These are phyloP conservation scores for Syngnathus acus DNA, from an alignment of 2,797 vertebrate genomes.

Conservation along the genomic window DNA sequence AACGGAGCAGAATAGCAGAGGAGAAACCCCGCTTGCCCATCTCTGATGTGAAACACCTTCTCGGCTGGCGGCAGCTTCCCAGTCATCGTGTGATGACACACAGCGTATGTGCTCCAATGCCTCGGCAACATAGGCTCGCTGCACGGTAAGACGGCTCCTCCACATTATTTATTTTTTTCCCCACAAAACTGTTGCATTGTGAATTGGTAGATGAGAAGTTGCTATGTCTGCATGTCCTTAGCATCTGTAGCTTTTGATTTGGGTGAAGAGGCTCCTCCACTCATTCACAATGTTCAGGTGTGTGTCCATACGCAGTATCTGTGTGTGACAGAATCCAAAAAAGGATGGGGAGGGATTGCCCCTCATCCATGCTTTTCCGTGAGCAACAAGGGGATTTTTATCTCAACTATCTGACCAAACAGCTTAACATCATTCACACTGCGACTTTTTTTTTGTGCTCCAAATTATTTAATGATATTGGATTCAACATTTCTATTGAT, in stretches of 20 bases:
- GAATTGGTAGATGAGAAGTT: slow-evolving; percentile 63
- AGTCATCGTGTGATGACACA: slow-evolving; percentile 64
- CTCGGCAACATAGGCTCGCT: slow-evolving; percentile 63
- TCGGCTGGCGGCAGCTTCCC: slow-evolving; percentile 53
- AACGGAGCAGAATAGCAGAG: slow-evolving; percentile 46
- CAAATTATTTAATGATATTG: slow-evolving; percentile 17
- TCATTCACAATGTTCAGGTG: slow-evolving; percentile 31
- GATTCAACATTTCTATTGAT: slow-evolving; percentile 34
- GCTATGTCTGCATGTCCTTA: slow-evolving; percentile 1
- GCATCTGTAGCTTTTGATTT: slow-evolving; percentile 24
- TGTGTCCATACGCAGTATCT: slow-evolving; percentile 34
- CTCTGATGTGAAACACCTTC: slow-evolving; percentile 58
- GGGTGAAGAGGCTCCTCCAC: slow-evolving; percentile 20
- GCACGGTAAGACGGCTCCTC: slow-evolving; percentile 59
- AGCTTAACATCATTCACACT: slow-evolving; percentile 36
- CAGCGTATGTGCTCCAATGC: slow-evolving; percentile 68
- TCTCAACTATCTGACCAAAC: slow-evolving; percentile 46
- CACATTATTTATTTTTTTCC: slow-evolving; percentile 13
- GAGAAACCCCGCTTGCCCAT: slow-evolving; percentile 45
- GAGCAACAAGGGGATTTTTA: slow-evolving; percentile 48
- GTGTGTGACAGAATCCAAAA: slow-evolving; percentile 44
- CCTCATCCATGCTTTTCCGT: slow-evolving; percentile 39
- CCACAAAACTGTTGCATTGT: slow-evolving; percentile 19
- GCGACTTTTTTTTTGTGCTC: not conserved
- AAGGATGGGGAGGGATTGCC: slow-evolving; percentile 48